Evolutionary conservation across 2,113 vertebrate genomes (phyloP).

Genomic region (Steatornis caripensis): DNA sequence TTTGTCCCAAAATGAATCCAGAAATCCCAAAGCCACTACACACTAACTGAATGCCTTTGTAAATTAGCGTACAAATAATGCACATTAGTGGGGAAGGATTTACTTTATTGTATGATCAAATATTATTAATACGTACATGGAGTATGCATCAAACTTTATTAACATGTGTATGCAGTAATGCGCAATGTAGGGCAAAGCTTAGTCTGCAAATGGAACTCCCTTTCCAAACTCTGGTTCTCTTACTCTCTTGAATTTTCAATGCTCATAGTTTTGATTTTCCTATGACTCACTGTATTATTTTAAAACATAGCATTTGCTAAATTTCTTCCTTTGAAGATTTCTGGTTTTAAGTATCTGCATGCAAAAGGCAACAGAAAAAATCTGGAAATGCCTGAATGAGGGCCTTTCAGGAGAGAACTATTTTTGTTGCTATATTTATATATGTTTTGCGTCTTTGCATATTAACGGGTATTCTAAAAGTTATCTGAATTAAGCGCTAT

Average conservation of each 20-base stretch:
- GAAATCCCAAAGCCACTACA: not conserved
- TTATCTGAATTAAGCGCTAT: conserved; percentile 2
- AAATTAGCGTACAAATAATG: not conserved
- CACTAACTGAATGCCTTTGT: not conserved
- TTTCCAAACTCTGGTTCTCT: not conserved
- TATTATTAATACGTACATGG: not conserved
- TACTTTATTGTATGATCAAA: not conserved
- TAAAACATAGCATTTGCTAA: not conserved
- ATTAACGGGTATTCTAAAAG: conserved; percentile 11
- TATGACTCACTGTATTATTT: not conserved
- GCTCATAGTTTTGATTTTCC: not conserved
- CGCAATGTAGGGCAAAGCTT: fast-evolving
- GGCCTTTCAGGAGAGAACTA: not conserved
- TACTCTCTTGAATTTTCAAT: not conserved
- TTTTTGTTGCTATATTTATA: not conserved
- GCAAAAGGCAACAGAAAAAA: not conserved
- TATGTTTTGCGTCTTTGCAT: not conserved
- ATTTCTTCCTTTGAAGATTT: not conserved
- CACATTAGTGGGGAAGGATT: not conserved
- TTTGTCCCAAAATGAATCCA: not conserved
- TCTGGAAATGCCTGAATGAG: not conserved
- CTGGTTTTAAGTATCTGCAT: not conserved
- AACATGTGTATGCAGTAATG: fast-evolving
- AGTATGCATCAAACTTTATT: not conserved
- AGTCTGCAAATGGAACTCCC: not conserved